Base-by-base conservation (phyloP, 2,888 invertebrate species). In the Protonemura montana region DNA sequence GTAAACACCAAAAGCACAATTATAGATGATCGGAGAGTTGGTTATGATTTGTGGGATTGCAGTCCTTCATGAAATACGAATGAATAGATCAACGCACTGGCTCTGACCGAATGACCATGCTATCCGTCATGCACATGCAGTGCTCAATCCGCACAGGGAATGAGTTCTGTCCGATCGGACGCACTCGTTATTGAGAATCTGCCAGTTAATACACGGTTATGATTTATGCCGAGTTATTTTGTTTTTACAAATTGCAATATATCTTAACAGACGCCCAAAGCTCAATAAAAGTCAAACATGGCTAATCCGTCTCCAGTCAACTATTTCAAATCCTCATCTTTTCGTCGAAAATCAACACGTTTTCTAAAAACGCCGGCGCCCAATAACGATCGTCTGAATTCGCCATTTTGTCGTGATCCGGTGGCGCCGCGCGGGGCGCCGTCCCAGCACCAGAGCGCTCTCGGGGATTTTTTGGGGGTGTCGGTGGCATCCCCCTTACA, bases 401-500 rank as follows among this genome's bases (percentile, higher is more conserved):
- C 84, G 84, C 84, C 84, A 84, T 84, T 84, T 84, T 84, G 84
- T 84, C 84, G 84, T 76, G 42, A 83, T 83, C 27, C 26, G 80
- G 5, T 5, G 82, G 76, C 59, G 59, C 29, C 59, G 59, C 25
- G 84, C 76, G 84, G 29, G 76, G 28, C 30, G 81, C n/a, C 28
- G 30, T 26, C 13, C 28, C 78, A 78, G 78, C 26, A 21, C 82
- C 35, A 3, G 35, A 35, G 59, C 41, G 41, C 59, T 59, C 59
- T 10, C 59, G 42, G 82, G 82, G 84, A 16, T 81, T 84, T 84
- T 84, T 76, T 59, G 84, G 83, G 76, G 84, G 81, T 28, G 81
- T 30, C 29, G 82, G 82, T 29, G 76, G 27, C 84, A 84, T 59
- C 84, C 84, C 59, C 84, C 84, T 28, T 84, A 59, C 21, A 3